phyloP scores from a whole-genome alignment of 2,113 vertebrate species.

The Actenoides lindsayi region DNA sequence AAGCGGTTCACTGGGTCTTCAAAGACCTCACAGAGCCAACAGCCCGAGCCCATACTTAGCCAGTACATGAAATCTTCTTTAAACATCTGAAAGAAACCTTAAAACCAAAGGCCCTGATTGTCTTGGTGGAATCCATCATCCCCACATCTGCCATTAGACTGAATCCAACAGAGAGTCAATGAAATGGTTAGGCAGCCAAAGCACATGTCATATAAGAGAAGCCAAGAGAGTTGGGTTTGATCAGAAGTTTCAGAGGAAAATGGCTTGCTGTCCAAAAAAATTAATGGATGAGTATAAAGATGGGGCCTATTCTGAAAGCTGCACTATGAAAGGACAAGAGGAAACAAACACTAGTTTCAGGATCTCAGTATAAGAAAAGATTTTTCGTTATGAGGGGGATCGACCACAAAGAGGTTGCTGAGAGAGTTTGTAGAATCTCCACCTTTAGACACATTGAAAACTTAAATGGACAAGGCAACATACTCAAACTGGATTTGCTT shows the following conservation, averaged over 20 bases:
- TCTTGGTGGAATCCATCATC: neutral
- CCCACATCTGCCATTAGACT: neutral
- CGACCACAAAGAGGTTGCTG: neutral
- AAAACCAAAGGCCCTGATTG: neutral
- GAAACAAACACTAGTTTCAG: neutral
- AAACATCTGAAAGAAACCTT: neutral
- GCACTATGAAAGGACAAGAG: neutral
- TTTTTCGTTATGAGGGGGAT: neutral
- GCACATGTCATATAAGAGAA: neutral
- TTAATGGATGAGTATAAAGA: neutral
- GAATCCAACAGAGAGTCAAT: neutral
- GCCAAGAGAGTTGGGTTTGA: neutral
- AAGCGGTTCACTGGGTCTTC: neutral
- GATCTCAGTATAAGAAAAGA: neutral
- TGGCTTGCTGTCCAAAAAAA: neutral
- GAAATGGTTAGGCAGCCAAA: neutral
- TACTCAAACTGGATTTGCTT: neutral
- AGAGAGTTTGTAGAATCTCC: neutral
- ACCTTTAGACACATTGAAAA: neutral
- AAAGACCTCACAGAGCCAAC: neutral
- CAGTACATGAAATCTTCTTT: neutral
- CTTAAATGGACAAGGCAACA: neutral
- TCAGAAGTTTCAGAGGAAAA: neutral
- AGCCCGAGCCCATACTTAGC: neutral
- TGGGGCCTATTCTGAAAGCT: neutral